Percentiles rank a stretch among this genome's conserved stretches.
phyloP scores from a whole-genome alignment of 2,888 invertebrate genomes.

The Catocala fraxini region DNA sequence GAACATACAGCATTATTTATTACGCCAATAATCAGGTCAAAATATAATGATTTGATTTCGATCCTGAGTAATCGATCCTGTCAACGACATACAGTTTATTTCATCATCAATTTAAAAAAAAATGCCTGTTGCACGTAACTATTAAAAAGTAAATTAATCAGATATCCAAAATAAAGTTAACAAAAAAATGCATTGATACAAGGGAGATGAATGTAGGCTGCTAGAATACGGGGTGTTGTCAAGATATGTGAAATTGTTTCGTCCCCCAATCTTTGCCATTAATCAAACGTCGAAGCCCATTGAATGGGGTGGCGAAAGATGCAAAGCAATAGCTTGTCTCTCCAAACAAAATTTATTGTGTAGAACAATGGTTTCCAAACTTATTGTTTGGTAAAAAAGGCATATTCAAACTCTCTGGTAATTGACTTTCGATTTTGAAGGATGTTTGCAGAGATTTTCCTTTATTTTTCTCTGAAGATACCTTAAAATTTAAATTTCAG shows the following conservation, averaged over 20 bases:
- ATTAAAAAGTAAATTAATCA: conserved; percentile 49
- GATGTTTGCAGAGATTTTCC: background rate
- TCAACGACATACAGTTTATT: too few species aligned
- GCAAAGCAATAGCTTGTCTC: conserved; percentile 78
- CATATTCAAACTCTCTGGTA: conserved; percentile 21
- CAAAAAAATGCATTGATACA: conserved; percentile 39
- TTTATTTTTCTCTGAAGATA: background rate
- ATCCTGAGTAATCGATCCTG: too few species aligned
- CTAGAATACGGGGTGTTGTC: conserved; percentile 56
- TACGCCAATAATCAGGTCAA: conserved; percentile 17
- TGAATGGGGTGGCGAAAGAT: conserved; percentile 82
- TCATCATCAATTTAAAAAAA: conserved; percentile 58
- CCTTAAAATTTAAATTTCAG: too few species aligned
- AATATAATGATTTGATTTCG: conserved; percentile 6
- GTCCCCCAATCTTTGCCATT: conserved; percentile 74
- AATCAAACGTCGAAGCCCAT: conserved; percentile 81
- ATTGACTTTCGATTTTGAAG: conserved; percentile 17
- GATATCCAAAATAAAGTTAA: conserved; percentile 42
- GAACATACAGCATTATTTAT: too few species aligned
- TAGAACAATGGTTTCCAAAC: conserved; percentile 57
- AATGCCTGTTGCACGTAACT: conserved; percentile 10
- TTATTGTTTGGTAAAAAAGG: conserved; percentile 46
- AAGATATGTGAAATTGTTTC: conserved; percentile 68
- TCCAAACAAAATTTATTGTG: conserved; percentile 70
- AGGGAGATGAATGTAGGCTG: conserved; percentile 45